Conservation (phyloP, 2,113 vertebrate species). For the Isurus oxyrinchus region DNA sequence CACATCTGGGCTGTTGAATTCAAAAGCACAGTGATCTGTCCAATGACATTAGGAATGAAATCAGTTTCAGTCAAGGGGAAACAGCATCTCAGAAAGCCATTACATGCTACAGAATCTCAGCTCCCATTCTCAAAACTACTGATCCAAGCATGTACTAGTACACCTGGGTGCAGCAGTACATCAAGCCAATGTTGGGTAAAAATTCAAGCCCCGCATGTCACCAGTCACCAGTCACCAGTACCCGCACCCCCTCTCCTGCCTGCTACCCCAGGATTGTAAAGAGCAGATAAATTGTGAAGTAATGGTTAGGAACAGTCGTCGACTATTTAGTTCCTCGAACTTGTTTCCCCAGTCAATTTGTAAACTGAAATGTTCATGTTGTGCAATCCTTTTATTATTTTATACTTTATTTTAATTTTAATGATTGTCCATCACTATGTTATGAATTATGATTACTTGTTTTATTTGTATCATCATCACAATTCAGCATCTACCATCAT, state of each 20-base stretch:
- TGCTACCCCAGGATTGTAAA: neutral
- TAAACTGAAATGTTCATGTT: neutral
- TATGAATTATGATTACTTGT: neutral
- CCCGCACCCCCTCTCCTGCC: neutral
- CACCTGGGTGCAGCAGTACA: neutral
- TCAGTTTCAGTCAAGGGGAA: slow-evolving; percentile 25
- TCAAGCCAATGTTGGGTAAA: neutral
- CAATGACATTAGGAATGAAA: slow-evolving; percentile 24
- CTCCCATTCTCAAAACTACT: neutral
- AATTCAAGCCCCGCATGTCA: neutral
- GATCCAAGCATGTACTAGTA: neutral
- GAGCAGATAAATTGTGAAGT: neutral
- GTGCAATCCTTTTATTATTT: too few relatives aligned
- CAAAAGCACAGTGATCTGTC: slow-evolving; percentile 26
- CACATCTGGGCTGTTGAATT: slow-evolving; percentile 1
- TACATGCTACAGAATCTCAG: neutral
- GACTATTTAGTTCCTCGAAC: neutral
- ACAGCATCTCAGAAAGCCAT: neutral
- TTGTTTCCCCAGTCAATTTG: neutral
- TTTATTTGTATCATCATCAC: neutral
- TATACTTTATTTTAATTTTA: too few relatives aligned
- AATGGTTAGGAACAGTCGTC: neutral
- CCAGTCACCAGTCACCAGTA: neutral
- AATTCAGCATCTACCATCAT: neutral
- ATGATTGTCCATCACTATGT: too few relatives aligned